Evolutionary conservation across 1,140 invertebrate species (phyloP), one percentile per base, ranked within the genome.

Genomic region (Coenobita brevimanus): DNA sequence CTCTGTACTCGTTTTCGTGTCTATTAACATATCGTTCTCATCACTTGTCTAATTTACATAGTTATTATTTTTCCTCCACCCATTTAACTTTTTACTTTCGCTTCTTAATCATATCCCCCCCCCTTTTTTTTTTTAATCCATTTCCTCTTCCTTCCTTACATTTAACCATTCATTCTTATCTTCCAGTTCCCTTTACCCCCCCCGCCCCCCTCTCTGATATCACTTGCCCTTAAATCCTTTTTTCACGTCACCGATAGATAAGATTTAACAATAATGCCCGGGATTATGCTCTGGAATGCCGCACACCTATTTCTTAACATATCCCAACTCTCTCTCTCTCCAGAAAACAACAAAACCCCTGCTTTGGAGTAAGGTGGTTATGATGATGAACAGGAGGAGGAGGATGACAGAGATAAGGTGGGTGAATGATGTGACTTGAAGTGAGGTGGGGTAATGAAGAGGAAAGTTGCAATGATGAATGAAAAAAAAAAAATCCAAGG

Each of bases 361-460:
- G n/a, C n/a, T n/a, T n/a, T n/a, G n/a, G n/a, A n/a, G n/a, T 38
- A 71, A 71, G 67, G 67, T 71, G 33, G 67, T 15, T 38, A 38
- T 30, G 67, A n/a, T n/a, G n/a, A n/a, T n/a, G 62, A 24, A 21
- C 62, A n/a, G n/a, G n/a, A n/a, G n/a, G n/a, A n/a, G 67, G 67
- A 33, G 24, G 67, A 71, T 30, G 67, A 33, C 33, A 21, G n/a
- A 38, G 67, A 33, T 8, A 38, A 71, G 67, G 67, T 17, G 67
- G 30, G 24, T 15, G 64, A 38, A 38, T 71, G 67, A 17, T 30
- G 6, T 33, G 67, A 38, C 33, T 38, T 30, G 36, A 15, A 38
- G 33, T 10, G 36, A 33, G 67, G 33, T 38, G 67, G 67, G 36
- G 67, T 38, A 71, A 13, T 38, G 10, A 21, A 64, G 62, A 64